These are phyloP conservation scores for Scophthalmus maximus DNA, from an alignment of 2,113 vertebrate species.

Conservation along the genomic window DNA sequence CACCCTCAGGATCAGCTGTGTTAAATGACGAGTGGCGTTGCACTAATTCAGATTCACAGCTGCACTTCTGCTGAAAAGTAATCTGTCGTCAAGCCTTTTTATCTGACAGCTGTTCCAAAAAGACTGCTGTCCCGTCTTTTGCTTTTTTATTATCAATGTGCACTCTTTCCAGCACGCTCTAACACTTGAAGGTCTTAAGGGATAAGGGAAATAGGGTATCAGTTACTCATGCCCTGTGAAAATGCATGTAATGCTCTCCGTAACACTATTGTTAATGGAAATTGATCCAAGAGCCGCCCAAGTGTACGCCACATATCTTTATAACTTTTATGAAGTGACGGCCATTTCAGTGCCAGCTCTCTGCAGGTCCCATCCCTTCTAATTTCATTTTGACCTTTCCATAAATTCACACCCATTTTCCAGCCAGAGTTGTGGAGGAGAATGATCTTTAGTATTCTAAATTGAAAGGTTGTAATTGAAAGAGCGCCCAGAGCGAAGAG, in stretches of 20 bases:
- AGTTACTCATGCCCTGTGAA: constrained; percentile 69
- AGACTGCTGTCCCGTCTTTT: constrained; percentile 61
- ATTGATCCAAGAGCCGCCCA: constrained; percentile 56
- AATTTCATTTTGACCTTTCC: constrained; percentile 78
- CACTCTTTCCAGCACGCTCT: constrained; percentile 60
- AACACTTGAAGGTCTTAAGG: constrained; percentile 73
- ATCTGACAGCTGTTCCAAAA: constrained; percentile 76
- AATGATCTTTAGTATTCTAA: constrained; percentile 66
- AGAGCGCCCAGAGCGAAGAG: constrained; percentile 48
- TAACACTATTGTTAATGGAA: constrained; percentile 74
- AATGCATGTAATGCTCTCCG: constrained; percentile 68
- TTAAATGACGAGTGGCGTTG: constrained; percentile 51
- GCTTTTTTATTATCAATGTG: constrained; percentile 68
- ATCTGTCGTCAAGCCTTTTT: constrained; percentile 72
- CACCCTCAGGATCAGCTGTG: constrained; percentile 47
- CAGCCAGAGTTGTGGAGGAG: constrained; percentile 40
- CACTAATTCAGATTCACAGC: constrained; percentile 72
- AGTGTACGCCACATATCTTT: constrained; percentile 46
- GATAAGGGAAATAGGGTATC: constrained; percentile 72
- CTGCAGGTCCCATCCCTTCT: constrained; percentile 53
- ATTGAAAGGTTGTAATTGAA: constrained; percentile 78
- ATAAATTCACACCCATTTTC: constrained; percentile 75
- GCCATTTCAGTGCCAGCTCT: constrained; percentile 57
- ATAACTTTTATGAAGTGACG: constrained; percentile 69
- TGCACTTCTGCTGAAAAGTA: constrained; percentile 73